These are phyloP conservation scores for Bellardia pandia DNA, from an alignment of 2,888 invertebrate genomes.

Conservation along the genomic window DNA sequence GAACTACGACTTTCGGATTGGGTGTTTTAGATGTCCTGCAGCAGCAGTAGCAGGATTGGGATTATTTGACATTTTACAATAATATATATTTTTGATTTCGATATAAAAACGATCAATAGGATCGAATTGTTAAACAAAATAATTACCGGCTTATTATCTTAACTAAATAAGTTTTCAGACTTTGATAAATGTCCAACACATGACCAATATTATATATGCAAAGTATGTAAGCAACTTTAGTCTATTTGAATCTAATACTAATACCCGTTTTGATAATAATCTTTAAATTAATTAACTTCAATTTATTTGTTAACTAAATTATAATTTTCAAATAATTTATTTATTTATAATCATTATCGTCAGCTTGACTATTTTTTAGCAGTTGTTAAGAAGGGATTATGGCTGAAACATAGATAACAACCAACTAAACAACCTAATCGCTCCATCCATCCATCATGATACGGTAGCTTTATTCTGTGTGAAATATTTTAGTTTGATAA, in stretches of 20 bases:
- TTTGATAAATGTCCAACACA: neutral
- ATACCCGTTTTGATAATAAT: constrained; percentile 7
- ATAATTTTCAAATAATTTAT: constrained; percentile 10
- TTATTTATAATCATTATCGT: constrained; percentile 17
- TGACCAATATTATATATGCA: neutral
- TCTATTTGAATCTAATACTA: neutral
- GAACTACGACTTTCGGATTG: too few relatives aligned
- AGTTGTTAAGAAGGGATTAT: neutral
- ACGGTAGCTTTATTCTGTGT: constrained; percentile 70
- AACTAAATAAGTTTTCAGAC: neutral
- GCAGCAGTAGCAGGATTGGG: too few relatives aligned
- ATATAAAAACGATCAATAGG: too few relatives aligned
- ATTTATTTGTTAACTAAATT: constrained; percentile 4
- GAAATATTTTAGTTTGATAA: constrained; percentile 65
- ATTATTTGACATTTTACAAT: too few relatives aligned
- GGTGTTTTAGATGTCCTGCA: too few relatives aligned
- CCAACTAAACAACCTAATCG: neutral
- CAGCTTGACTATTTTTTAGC: neutral
- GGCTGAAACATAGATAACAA: neutral
- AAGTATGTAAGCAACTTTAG: neutral
- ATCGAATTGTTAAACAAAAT: too few relatives aligned
- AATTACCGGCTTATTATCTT: neutral
- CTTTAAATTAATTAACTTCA: constrained; percentile 14
- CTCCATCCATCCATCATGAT: constrained; percentile 18
- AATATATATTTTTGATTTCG: too few relatives aligned